Base-by-base conservation (phyloP, 1,140 invertebrate species). In the Drosophila nikananu region DNA sequence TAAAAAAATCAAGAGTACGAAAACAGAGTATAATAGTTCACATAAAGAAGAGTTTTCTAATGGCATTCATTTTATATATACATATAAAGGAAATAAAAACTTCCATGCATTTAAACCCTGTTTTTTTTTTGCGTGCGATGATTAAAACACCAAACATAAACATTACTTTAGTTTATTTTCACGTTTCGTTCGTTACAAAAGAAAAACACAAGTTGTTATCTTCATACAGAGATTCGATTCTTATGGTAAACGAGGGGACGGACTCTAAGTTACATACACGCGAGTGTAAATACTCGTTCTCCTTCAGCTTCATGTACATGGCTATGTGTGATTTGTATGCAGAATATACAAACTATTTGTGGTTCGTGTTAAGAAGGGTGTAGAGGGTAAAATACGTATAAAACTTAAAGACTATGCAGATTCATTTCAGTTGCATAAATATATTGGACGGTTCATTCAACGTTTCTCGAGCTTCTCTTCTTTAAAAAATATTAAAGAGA, bases 401-500 rank as follows among this genome's bases (percentile, higher is more conserved):
- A 83, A 89, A 72, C 84, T 89, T 87, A 89, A 23, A 72, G 6
- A 66, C 84, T 84, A 89, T 59, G 32, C 79, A 89, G 86, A 84
- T 84, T 89, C 77, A 76, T 87, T 39, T 57, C 62, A 77, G 37
- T 77, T 87, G 73, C 77, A 71, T 81, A 74, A 83, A 83, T 57
- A 62, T 54, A 67, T 60, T 70, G 80, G 54, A 86, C 82, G 82
- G 81, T 73, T 64, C 54, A 49, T 74, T 83, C 63, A 79, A 83
- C 65, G 61, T 48, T 77, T 59, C 70, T 27, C 51, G 30, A 54
- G 42, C 27, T 66, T 23, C 15, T 21, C 39, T 76, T 76, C 17
- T 58, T 49, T 77, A 32, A n/a, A 42, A 42, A 79, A 25, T 74
- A 62, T 48, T 46, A 25, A 76, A 77, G 52, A 59, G 27, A 15